Conservation (phyloP, 2,113 vertebrate genomes). For the Myotis davidii region DNA sequence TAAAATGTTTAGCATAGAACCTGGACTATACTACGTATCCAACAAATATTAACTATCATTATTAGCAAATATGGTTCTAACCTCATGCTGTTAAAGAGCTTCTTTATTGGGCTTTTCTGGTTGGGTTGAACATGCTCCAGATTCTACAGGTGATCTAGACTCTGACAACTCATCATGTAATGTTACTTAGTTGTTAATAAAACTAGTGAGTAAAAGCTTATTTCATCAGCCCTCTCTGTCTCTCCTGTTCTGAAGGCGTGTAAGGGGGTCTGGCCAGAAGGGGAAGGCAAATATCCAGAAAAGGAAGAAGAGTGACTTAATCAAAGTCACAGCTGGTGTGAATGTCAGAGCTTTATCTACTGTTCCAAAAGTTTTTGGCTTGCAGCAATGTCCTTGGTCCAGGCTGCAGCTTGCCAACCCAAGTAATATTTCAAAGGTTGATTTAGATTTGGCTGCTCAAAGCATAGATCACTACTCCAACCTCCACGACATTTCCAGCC, state of each 20-base stretch:
- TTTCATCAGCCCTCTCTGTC: neutral
- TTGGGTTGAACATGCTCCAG: neutral
- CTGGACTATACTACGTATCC: neutral
- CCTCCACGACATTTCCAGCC: slow-evolving; percentile 53
- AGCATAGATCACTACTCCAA: slow-evolving; percentile 49
- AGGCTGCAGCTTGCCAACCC: slow-evolving; percentile 52
- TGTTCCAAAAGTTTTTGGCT: slow-evolving; percentile 63
- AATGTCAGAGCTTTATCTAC: slow-evolving; percentile 46
- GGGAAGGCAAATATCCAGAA: slow-evolving; percentile 41
- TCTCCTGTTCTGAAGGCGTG: neutral
- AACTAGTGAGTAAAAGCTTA: neutral
- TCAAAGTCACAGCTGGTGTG: slow-evolving; percentile 60
- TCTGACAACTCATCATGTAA: neutral
- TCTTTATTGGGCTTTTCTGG: neutral
- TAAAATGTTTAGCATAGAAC: neutral
- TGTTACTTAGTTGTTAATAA: slow-evolving; percentile 31
- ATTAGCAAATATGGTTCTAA: neutral
- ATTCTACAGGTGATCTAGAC: neutral
- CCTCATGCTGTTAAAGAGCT: neutral
- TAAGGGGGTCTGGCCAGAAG: neutral
- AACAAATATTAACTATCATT: neutral
- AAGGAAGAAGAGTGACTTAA: slow-evolving; percentile 31
- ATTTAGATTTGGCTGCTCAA: slow-evolving; percentile 59
- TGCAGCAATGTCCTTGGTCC: slow-evolving; percentile 45
- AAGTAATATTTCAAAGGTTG: slow-evolving; percentile 71